Evolutionary conservation across 1,140 invertebrate genomes (phyloP).

Genomic region (Zaprionus taronus): DNA sequence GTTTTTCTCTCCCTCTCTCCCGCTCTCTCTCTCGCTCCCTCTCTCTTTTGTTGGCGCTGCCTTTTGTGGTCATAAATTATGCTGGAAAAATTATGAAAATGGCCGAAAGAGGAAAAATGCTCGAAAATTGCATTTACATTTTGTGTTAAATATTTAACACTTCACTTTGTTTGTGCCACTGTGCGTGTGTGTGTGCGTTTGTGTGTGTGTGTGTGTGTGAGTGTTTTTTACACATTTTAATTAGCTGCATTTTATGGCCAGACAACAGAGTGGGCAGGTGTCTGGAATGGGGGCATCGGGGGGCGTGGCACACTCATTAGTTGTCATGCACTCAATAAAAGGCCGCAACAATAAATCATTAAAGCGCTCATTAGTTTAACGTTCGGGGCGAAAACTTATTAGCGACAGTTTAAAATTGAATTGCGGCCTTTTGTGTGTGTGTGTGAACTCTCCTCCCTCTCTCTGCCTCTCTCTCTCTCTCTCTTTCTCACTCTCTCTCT

Average conservation of each 20-base stretch:
- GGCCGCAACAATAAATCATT: slow-evolving; percentile 75
- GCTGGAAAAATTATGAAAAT: slow-evolving; percentile 56
- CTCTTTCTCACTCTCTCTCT: neutral
- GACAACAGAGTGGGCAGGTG: slow-evolving; percentile 4
- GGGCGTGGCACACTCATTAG: slow-evolving; percentile 40
- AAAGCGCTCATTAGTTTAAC: slow-evolving; percentile 80
- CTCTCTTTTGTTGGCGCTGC: slow-evolving; percentile 25
- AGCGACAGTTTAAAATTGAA: slow-evolving; percentile 81
- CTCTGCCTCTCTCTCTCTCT: neutral
- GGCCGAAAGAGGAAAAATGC: slow-evolving; percentile 30
- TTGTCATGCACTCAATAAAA: slow-evolving; percentile 51
- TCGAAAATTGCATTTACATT: slow-evolving; percentile 55
- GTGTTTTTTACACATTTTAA: slow-evolving; percentile 60
- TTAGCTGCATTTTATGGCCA: slow-evolving; percentile 77
- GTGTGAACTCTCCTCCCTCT: neutral
- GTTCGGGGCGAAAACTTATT: slow-evolving; percentile 71
- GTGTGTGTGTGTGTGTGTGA: slow-evolving; percentile 18
- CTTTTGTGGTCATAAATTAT: slow-evolving; percentile 72
- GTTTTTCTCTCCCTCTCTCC: neutral
- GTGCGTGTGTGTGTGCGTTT: neutral
- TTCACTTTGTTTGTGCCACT: slow-evolving; percentile 12
- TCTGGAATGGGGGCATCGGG: slow-evolving; percentile 14
- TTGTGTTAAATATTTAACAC: slow-evolving; percentile 64
- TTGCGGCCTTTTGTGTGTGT: slow-evolving; percentile 44
- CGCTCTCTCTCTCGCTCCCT: neutral